Conservation (phyloP, 2,113 vertebrate genomes). For the Tetraodon nigroviridis region DNA sequence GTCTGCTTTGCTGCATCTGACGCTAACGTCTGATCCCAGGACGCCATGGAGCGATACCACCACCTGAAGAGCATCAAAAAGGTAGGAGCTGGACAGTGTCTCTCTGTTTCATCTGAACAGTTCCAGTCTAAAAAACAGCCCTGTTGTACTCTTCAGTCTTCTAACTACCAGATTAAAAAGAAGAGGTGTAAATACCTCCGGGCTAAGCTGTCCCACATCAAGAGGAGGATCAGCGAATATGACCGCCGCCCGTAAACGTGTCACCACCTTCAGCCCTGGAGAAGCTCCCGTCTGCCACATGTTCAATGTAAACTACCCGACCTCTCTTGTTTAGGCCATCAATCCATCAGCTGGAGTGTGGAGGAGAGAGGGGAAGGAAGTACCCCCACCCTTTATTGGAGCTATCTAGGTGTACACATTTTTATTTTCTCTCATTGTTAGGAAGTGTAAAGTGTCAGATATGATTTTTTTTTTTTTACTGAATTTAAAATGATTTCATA, state of each 20-base stretch:
- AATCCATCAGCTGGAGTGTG: no score
- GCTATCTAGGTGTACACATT: no score
- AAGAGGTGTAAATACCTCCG: constrained; percentile 78
- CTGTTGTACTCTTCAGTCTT: constrained; percentile 67
- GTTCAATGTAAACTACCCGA: neutral
- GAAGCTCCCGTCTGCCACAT: neutral
- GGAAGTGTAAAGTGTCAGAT: no score
- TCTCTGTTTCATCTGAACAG: neutral
- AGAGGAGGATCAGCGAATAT: constrained; percentile 83
- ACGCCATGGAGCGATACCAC: constrained; percentile 72
- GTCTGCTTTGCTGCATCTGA: neutral
- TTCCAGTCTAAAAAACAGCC: neutral
- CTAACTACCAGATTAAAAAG: constrained; percentile 80
- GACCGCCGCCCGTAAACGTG: constrained; percentile 70
- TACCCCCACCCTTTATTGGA: no score
- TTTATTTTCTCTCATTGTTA: no score
- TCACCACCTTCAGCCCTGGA: neutral
- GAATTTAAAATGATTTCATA: no score
- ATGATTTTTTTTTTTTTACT: no score
- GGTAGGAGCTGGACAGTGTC: constrained; percentile 47
- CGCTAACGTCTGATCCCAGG: constrained; percentile 52
- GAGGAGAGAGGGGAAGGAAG: no score
- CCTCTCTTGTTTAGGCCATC: no score
- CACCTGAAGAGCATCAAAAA: constrained; percentile 74
- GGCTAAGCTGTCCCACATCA: constrained; percentile 83